Conservation (phyloP, 2,888 invertebrate genomes). For the Pandemis heparana region DNA sequence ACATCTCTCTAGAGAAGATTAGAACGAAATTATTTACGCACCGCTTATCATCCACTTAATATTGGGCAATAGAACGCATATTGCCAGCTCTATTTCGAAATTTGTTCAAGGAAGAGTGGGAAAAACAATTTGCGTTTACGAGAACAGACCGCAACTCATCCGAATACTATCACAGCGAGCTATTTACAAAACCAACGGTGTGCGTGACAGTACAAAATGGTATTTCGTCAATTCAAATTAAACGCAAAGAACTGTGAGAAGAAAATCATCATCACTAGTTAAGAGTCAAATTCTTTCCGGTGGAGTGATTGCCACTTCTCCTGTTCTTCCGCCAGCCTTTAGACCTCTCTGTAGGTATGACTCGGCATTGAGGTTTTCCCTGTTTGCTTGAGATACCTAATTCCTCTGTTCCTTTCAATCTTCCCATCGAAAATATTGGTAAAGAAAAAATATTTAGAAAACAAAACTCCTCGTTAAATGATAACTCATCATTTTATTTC, state of each 20-base stretch:
- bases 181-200: conserved; percentile 49
- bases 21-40: conserved; percentile 43
- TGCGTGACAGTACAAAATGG: conserved; percentile 51
- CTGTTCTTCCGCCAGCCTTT: too few relatives aligned
- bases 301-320: too few relatives aligned
- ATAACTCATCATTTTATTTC: too few relatives aligned
- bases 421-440: too few relatives aligned
- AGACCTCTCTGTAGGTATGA: too few relatives aligned
- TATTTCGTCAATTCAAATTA: conserved; percentile 28
- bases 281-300: too few relatives aligned
- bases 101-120: conserved; percentile 33
- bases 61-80: conserved; percentile 25
- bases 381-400: too few relatives aligned
- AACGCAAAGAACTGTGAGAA: background rate
- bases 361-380: too few relatives aligned
- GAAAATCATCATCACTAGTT: too few relatives aligned
- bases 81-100: conserved; percentile 28
- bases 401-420: too few relatives aligned
- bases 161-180: conserved; percentile 56
- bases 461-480: too few relatives aligned
- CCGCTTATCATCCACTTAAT: conserved; percentile 1
- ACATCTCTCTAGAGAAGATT: conserved; percentile 40
- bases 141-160: conserved; percentile 60
- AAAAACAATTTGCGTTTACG: conserved; percentile 34
- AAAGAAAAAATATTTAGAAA: too few relatives aligned